Conservation (phyloP, 2,888 invertebrate species). For the Synergus umbraculus region DNA sequence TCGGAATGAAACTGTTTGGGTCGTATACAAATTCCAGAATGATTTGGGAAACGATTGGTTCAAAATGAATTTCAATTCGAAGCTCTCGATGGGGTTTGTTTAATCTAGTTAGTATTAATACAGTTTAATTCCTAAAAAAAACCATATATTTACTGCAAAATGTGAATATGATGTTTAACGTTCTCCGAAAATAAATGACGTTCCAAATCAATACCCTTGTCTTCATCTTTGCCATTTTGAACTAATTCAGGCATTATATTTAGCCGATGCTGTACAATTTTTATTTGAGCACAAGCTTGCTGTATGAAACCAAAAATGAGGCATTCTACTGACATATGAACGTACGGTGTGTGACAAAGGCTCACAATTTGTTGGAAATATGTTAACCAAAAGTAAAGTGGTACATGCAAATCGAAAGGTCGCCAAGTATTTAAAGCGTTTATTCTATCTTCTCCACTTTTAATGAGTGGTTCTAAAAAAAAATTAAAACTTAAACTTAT, state of each 20-base stretch:
- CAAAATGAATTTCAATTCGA: too few relatives aligned
- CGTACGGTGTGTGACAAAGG: background rate
- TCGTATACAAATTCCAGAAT: too few relatives aligned
- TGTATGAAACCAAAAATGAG: too few relatives aligned
- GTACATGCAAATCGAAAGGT: background rate
- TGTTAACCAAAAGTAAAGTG: background rate
- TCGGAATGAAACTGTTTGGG: too few relatives aligned
- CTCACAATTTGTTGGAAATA: background rate
- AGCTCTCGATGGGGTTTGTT: too few relatives aligned
- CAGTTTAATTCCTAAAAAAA: too few relatives aligned
- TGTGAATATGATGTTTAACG: background rate
- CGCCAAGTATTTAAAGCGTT: background rate
- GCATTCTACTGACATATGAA: too few relatives aligned
- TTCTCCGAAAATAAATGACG: constrained; percentile 2
- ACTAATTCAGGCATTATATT: background rate
- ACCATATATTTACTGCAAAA: too few relatives aligned
- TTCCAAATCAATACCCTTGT: background rate
- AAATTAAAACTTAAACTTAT: background rate
- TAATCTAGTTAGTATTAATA: too few relatives aligned
- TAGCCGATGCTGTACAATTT: constrained; percentile 1
- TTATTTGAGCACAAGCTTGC: too few relatives aligned
- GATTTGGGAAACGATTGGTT: too few relatives aligned
- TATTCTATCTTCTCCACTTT: constrained; percentile 3
- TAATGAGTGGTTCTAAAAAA: background rate
- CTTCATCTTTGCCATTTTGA: background rate